Conservation (phyloP, 1,140 invertebrate genomes). For the Drosophila virilis region DNA sequence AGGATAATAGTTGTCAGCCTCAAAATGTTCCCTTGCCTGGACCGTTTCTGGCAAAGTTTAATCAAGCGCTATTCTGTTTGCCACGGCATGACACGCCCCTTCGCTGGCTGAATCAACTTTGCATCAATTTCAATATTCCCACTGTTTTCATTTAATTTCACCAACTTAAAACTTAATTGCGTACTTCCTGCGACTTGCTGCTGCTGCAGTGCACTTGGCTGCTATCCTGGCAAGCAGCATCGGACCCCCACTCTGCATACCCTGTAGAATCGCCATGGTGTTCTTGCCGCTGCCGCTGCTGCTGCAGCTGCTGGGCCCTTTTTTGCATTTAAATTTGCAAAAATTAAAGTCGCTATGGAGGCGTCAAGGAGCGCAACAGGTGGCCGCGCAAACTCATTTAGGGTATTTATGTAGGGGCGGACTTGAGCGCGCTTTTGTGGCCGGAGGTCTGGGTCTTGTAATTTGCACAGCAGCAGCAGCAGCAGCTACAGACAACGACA, state of each 20-base stretch:
- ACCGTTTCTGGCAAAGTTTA: slow-evolving; percentile 55
- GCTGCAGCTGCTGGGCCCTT: slow-evolving; percentile 4
- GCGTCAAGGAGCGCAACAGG: slow-evolving; percentile 63
- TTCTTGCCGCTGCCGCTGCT: neutral
- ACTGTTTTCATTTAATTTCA: slow-evolving; percentile 82
- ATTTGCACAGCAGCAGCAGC: slow-evolving; percentile 57
- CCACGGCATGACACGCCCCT: slow-evolving; percentile 30
- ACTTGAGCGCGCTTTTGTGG: slow-evolving; percentile 62
- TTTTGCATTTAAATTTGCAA: slow-evolving; percentile 76
- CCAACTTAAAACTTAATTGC: slow-evolving; percentile 82
- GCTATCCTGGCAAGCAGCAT: slow-evolving; percentile 3
- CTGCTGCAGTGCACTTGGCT: slow-evolving; percentile 31
- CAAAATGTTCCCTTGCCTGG: neutral
- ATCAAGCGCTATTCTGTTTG: slow-evolving; percentile 77
- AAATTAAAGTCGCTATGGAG: slow-evolving; percentile 64
- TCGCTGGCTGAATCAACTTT: slow-evolving; percentile 65
- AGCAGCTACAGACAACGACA: slow-evolving; percentile 49
- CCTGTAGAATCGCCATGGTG: neutral
- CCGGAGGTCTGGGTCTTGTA: slow-evolving; percentile 72
- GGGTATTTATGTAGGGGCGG: slow-evolving; percentile 43
- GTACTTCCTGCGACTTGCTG: slow-evolving; percentile 60
- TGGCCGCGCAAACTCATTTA: slow-evolving; percentile 66
- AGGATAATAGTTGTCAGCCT: slow-evolving; percentile 46
- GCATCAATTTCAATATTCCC: slow-evolving; percentile 82
- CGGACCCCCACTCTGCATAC: neutral